Evolutionary conservation across 53 echinoderm and acorn worm genomes (phyloP), one percentile per base, ranked within the genome.

Genomic region (Holothuria scabra): DNA sequence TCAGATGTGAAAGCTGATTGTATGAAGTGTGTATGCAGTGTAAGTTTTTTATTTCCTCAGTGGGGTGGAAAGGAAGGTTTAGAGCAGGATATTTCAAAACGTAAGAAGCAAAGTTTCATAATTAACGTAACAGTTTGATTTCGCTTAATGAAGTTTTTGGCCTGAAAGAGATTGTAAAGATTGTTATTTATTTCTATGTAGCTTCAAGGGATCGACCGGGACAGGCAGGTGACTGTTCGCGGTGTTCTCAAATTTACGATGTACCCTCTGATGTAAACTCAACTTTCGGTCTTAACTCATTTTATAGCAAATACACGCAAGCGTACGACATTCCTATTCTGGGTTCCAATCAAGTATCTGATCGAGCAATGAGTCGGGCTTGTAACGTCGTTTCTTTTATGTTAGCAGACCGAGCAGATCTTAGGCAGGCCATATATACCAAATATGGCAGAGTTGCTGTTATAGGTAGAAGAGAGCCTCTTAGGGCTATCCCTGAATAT

Each of bases 271-370:
- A 6, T 6, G 35, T 35, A 4, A 35, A 35, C 6, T 3, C 35
- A 4, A 5, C 60, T 5, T 7, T 60, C 8, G 25, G 25, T 3
- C 30, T 94, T 28, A 85, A 89, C 56, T 21, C 25, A 4, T 80
- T 81, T 71, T 95, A 95, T 84, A 56, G 79, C 56, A 95, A 95
- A 84, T 95, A 86, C 89, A 89, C 87, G 23, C 90, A 95, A 38
- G 95, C 95, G 32, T 95, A 93, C 87, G 87, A 91, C 62, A 95
- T 95, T 25, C 95, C 95, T 24, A 86, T 95, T 26, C 59, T 95
- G 22, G 92, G 85, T 4, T 88, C 95, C 11, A 56, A 52, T 6
- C 74, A 59, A 13, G 93, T 89, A 3, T 74, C 85, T 30, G 95
- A 95, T 29, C 89, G 81, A 19, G 95, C 95, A 5, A 63, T 95